Conservation (phyloP, 2,888 invertebrate species). For the Calliopum simillimum region DNA sequence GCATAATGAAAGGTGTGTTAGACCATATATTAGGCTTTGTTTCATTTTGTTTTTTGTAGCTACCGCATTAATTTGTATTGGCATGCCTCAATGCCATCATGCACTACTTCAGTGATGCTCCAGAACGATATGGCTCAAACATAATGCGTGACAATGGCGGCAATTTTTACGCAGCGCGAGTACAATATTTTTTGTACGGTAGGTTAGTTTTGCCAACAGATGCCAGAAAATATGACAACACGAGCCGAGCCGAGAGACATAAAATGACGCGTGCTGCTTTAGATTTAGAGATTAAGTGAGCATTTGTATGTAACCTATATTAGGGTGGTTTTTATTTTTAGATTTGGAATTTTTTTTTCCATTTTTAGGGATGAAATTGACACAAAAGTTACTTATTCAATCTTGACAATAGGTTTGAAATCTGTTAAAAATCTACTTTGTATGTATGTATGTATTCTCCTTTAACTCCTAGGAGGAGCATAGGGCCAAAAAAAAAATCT, state of each 20-base stretch:
- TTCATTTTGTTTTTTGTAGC: not conserved
- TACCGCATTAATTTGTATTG: not conserved
- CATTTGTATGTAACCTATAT: no score
- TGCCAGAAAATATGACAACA: not conserved
- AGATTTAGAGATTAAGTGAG: no score
- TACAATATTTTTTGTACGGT: slow-evolving; percentile 48
- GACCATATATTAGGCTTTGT: not conserved
- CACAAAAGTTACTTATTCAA: no score
- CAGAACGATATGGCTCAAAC: slow-evolving; percentile 21
- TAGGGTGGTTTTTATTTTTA: not conserved
- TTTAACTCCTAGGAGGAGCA: no score
- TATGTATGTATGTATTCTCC: no score
- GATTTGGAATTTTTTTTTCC: not conserved
- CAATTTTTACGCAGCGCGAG: slow-evolving; percentile 17
- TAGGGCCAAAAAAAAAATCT: no score
- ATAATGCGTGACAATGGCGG: not conserved
- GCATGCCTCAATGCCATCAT: slow-evolving; percentile 32
- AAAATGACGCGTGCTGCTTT: no score
- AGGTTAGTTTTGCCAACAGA: slow-evolving; percentile 53
- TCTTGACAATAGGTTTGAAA: no score
- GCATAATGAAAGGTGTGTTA: slow-evolving; percentile 8
- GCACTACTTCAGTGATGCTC: slow-evolving; percentile 29
- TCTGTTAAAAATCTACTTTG: no score
- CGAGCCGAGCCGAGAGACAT: no score
- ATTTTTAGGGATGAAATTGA: no score